A percentile compares a stretch with the other conserved stretches of the same genome.
Evolutionary conservation across 2,888 invertebrate genomes (phyloP).

Genomic region (Athrips mouffetella): DNA sequence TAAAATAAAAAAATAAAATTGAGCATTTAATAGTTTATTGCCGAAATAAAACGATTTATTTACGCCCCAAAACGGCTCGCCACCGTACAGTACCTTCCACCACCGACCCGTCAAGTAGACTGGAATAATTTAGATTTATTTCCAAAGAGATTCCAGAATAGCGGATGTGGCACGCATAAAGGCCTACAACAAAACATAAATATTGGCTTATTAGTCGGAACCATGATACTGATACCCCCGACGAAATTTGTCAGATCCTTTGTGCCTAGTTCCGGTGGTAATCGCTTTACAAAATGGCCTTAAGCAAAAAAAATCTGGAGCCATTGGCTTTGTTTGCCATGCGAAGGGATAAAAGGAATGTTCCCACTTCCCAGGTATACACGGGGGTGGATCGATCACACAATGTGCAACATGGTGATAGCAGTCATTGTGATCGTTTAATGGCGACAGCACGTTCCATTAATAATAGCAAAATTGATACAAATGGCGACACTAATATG

Average conservation of each 20-base stretch:
- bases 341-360: slow-evolving; percentile 54
- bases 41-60: neutral
- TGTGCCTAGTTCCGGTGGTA: slow-evolving; percentile 70
- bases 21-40: neutral
- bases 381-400: slow-evolving; percentile 53
- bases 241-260: slow-evolving; percentile 62
- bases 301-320: slow-evolving; percentile 50
- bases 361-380: slow-evolving; percentile 64
- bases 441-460: slow-evolving; percentile 47
- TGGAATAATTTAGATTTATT: slow-evolving; percentile 20
- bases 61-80: neutral
- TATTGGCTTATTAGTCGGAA: slow-evolving; percentile 71
- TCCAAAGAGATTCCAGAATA: slow-evolving; percentile 35
- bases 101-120: slow-evolving; percentile 3
- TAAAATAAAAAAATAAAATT: no score
- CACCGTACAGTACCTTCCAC: neutral
- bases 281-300: slow-evolving; percentile 56
- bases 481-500: slow-evolving; percentile 46
- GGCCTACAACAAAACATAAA: slow-evolving; percentile 63
- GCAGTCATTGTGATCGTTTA: slow-evolving; percentile 48
- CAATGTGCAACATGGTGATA: slow-evolving; percentile 44
- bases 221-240: slow-evolving; percentile 68
- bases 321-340: slow-evolving; percentile 50
- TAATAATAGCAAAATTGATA: slow-evolving; percentile 49
- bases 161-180: slow-evolving; percentile 60